Evolutionary conservation across 2,797 vertebrate species (phyloP).

Genomic region (Limnodromus scolopaceus): DNA sequence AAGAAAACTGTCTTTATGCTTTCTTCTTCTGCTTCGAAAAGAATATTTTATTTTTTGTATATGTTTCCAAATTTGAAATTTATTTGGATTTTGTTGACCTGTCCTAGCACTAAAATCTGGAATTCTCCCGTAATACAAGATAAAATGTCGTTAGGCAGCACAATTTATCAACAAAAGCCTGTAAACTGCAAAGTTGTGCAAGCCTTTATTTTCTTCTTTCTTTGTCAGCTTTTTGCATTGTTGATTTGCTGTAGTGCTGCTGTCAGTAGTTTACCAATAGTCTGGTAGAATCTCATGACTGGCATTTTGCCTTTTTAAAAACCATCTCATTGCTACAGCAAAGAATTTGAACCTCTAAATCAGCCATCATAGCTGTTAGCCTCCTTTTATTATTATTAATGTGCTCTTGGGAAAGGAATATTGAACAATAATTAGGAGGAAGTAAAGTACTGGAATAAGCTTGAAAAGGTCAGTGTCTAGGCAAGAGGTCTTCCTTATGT

Average conservation of each 20-base stretch:
- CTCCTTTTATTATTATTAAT: slow-evolving; percentile 78
- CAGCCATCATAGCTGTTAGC: slow-evolving; percentile 65
- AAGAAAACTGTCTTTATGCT: neutral
- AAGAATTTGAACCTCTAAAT: slow-evolving; percentile 71
- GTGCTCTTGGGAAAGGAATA: slow-evolving; percentile 74
- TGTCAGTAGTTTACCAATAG: slow-evolving; percentile 82
- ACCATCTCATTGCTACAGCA: slow-evolving; percentile 73
- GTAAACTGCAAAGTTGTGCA: slow-evolving; percentile 73
- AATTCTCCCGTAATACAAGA: slow-evolving; percentile 59
- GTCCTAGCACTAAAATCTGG: slow-evolving; percentile 36
- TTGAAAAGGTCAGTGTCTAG: slow-evolving; percentile 82
- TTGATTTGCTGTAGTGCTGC: slow-evolving; percentile 79
- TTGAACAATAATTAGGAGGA: slow-evolving; percentile 78
- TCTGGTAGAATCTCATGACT: slow-evolving; percentile 79
- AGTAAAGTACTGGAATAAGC: slow-evolving; percentile 77
- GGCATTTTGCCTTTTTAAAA: slow-evolving; percentile 82
- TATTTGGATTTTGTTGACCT: slow-evolving; percentile 9
- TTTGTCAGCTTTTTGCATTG: slow-evolving; percentile 83
- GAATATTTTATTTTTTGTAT: neutral
- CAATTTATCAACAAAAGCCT: slow-evolving; percentile 76
- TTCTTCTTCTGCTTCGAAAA: neutral
- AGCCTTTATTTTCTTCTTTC: slow-evolving; percentile 74
- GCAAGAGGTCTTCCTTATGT: slow-evolving; percentile 61
- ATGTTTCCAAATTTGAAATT: neutral
- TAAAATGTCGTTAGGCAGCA: slow-evolving; percentile 74